Conservation (phyloP, 2,888 invertebrate genomes). For the Sminthurides aquaticus region DNA sequence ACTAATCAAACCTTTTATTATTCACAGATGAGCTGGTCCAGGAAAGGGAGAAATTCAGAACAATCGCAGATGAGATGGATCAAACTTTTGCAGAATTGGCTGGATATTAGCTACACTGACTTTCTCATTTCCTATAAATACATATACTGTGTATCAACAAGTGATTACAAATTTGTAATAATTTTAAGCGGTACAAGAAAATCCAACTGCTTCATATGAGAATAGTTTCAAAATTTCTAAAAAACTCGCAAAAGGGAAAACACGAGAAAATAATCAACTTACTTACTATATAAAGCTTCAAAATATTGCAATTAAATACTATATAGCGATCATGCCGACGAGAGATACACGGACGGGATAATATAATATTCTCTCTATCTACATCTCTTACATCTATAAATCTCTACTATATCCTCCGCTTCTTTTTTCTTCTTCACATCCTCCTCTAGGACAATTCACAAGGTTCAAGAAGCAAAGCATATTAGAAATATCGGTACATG, state of each 20-base stretch:
- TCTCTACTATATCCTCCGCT: no score
- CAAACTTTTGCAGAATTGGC: conserved; percentile 93
- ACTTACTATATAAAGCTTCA: no score
- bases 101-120: conserved; percentile 63
- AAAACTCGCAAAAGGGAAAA: background rate
- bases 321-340: no score
- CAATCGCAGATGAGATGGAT: conserved; percentile 95
- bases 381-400: no score
- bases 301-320: no score
- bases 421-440: background rate
- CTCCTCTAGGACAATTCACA: background rate
- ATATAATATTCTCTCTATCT: no score
- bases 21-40: conserved; percentile 69
- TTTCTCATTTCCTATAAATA: background rate
- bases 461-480: background rate
- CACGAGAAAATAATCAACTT: no score
- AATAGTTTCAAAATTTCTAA: background rate
- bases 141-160: no score
- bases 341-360: no score
- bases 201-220: no score
- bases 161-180: background rate
- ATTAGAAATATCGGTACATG: background rate
- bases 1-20: no score
- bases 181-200: no score
- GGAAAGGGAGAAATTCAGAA: conserved; percentile 86